Conservation (phyloP, 2,888 invertebrate species). For the Cataglyphis albicans region DNA sequence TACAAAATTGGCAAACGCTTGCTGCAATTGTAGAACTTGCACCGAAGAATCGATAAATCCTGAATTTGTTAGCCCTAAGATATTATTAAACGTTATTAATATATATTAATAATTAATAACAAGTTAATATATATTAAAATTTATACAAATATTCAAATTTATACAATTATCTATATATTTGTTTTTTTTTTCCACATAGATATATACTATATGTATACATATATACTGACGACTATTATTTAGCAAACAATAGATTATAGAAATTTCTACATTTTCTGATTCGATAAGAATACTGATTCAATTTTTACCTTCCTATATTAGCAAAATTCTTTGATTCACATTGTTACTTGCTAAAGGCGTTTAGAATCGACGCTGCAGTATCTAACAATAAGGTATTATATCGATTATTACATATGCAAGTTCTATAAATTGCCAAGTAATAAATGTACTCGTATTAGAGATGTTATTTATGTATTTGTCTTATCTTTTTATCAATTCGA, state of each 20-base stretch:
- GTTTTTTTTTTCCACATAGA: slow-evolving; percentile 16
- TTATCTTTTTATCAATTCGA: neutral
- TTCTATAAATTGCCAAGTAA: slow-evolving; percentile 16
- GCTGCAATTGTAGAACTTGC: slow-evolving; percentile 26
- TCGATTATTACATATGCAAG: slow-evolving; percentile 15
- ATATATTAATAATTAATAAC: slow-evolving; percentile 15
- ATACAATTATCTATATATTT: slow-evolving; percentile 14
- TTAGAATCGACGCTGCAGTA: slow-evolving; percentile 42
- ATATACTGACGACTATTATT: slow-evolving; percentile 5
- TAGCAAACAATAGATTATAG: slow-evolving; percentile 23
- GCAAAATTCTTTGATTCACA: slow-evolving; percentile 21
- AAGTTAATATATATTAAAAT: slow-evolving; percentile 6
- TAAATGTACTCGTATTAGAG: slow-evolving; percentile 6
- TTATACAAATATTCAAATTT: slow-evolving; percentile 31
- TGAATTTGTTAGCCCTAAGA: slow-evolving; percentile 9
- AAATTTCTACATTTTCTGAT: slow-evolving; percentile 7
- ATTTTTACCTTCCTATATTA: slow-evolving; percentile 6
- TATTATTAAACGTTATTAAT: slow-evolving; percentile 1
- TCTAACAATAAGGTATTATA: neutral
- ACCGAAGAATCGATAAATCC: slow-evolving; percentile 12
- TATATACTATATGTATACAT: neutral
- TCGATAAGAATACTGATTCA: neutral
- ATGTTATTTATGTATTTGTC: slow-evolving; percentile 10
- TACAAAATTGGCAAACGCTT: slow-evolving; percentile 25
- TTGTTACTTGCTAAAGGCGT: slow-evolving; percentile 32